Conservation (phyloP, 2,888 invertebrate genomes). For the Minunthozetes semirufus region DNA sequence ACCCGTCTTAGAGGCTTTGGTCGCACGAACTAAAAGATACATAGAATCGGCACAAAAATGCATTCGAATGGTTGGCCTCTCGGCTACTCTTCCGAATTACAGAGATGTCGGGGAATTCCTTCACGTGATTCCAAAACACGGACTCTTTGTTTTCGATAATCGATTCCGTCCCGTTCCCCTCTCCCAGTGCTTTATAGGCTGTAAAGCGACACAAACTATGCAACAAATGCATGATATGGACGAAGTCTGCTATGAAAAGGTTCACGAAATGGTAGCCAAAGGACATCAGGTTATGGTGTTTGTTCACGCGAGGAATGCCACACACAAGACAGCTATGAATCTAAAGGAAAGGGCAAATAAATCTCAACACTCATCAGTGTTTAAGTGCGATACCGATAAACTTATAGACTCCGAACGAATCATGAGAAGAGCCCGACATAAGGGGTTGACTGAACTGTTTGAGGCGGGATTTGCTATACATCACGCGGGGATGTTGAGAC, state of each 20-base stretch:
- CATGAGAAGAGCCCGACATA: constrained; percentile 67
- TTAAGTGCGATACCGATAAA: constrained; percentile 22
- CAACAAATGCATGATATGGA: constrained; percentile 73
- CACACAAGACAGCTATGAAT: constrained; percentile 75
- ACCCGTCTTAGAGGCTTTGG: constrained; percentile 92
- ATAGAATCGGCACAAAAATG: constrained; percentile 54
- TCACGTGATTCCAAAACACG: constrained; percentile 79
- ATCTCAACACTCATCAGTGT: constrained; percentile 59
- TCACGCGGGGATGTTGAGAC: constrained; percentile 88
- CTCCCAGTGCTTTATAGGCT: constrained; percentile 80
- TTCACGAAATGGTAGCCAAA: constrained; percentile 70
- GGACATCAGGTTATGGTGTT: constrained; percentile 98
- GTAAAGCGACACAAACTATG: constrained; percentile 61
- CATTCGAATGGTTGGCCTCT: constrained; percentile 93
- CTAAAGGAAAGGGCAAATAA: constrained; percentile 73
- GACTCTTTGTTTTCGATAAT: constrained; percentile 88
- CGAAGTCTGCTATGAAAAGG: constrained; percentile 85
- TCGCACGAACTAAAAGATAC: constrained; percentile 87
- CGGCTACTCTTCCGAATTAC: constrained; percentile 96
- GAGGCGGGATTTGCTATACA: constrained; percentile 83
- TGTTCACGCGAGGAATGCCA: constrained; percentile 95
- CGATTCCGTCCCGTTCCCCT: constrained; percentile 92
- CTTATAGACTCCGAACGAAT: constrained; percentile 25
- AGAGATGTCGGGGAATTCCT: constrained; percentile 90
- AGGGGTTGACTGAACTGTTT: constrained; percentile 73